These are phyloP conservation scores for Hestina assimilis DNA, from an alignment of 1,140 invertebrate species.

Conservation along the genomic window DNA sequence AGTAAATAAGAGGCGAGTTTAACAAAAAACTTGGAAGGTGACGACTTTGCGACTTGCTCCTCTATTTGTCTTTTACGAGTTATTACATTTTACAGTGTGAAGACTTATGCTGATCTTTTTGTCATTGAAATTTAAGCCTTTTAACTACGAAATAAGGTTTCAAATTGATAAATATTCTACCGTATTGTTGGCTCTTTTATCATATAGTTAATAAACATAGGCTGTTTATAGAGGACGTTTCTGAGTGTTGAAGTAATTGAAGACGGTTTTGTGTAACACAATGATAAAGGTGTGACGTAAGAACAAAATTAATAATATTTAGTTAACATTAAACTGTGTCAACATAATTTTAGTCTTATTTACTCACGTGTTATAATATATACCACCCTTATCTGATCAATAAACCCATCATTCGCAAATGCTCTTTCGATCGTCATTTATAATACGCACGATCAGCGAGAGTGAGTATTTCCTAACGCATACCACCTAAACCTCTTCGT, in stretches of 20 bases:
- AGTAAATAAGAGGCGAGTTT: constrained; percentile 37
- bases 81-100: background rate
- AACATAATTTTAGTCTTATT: too few relatives aligned
- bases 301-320: too few relatives aligned
- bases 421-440: too few relatives aligned
- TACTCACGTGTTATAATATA: too few relatives aligned
- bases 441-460: too few relatives aligned
- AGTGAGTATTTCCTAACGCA: too few relatives aligned
- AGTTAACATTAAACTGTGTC: too few relatives aligned
- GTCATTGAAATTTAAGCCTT: background rate
- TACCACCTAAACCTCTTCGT: too few relatives aligned
- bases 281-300: too few relatives aligned
- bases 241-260: constrained; percentile 10
- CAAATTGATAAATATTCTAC: background rate
- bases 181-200: background rate
- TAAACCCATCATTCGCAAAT: too few relatives aligned
- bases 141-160: background rate
- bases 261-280: background rate
- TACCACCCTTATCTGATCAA: too few relatives aligned
- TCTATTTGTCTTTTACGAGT: constrained; percentile 31
- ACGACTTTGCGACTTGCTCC: constrained; percentile 30
- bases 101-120: background rate
- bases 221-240: constrained; percentile 14
- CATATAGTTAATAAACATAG: background rate
- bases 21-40: constrained; percentile 37